Evolutionary conservation across 2,113 vertebrate genomes (phyloP).

Genomic region (Desmodus rotundus): DNA sequence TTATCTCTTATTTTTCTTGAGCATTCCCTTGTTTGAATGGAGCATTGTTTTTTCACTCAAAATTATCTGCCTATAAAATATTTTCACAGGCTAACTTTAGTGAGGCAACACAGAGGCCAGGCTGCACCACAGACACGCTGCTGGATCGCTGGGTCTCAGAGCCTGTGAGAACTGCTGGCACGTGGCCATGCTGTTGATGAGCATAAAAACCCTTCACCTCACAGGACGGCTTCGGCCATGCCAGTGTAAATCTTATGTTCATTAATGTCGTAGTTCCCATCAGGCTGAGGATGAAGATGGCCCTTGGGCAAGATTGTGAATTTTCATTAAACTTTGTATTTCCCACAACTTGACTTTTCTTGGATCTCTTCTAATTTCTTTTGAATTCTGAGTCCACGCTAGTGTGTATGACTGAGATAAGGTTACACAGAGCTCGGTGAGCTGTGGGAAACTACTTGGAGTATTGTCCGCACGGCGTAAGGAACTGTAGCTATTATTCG

Average conservation of each 20-base stretch:
- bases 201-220: background rate
- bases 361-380: background rate
- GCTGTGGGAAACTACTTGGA: background rate
- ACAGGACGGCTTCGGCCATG: no score
- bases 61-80: background rate
- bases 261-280: background rate
- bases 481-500: background rate
- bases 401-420: background rate
- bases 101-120: accelerated
- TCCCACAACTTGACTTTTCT: background rate
- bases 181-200: background rate
- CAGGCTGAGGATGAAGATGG: background rate
- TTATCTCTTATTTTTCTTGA: background rate
- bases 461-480: background rate
- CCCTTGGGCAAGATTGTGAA: background rate
- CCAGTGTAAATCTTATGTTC: background rate
- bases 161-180: background rate
- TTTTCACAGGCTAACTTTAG: background rate
- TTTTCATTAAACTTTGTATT: background rate
- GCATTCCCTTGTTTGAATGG: background rate
- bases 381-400: background rate
- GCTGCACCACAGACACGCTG: background rate
- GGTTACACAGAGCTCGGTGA: background rate
- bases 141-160: background rate
- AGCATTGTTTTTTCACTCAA: background rate